Conservation (phyloP, 1,140 invertebrate genomes). For the Tetramorium alpestre region DNA sequence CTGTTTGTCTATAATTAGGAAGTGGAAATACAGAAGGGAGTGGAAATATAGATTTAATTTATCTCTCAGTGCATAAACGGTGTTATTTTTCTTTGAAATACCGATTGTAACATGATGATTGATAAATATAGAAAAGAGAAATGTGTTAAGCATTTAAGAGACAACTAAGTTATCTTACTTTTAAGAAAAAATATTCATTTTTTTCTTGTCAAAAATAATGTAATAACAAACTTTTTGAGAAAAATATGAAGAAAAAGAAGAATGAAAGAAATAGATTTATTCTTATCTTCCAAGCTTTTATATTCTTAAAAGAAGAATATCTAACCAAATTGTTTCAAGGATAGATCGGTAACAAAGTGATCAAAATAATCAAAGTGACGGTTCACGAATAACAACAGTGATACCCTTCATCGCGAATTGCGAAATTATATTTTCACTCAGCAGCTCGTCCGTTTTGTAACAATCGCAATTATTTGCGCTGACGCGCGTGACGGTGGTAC, state of each 20-base stretch:
- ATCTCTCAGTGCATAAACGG: not conserved
- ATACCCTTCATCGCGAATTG: constrained; percentile 6
- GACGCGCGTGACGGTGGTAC: not conserved
- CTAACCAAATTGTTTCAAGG: not conserved
- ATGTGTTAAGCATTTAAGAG: not conserved
- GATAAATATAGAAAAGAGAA: not conserved
- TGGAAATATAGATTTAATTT: constrained; percentile 17
- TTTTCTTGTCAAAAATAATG: not conserved
- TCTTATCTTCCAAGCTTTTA: not conserved
- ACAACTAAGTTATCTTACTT: not conserved
- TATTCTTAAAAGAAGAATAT: not conserved
- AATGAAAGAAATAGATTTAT: not conserved
- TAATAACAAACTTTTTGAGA: not conserved
- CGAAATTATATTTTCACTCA: constrained; percentile 61
- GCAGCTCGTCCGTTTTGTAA: constrained; percentile 16
- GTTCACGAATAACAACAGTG: not conserved
- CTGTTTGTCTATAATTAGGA: not conserved
- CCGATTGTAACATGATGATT: not conserved
- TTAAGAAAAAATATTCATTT: not conserved
- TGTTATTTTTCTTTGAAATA: not conserved
- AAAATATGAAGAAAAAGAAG: not conserved
- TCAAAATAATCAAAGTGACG: constrained; percentile 5
- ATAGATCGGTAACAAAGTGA: not conserved
- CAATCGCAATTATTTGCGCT: constrained; percentile 51
- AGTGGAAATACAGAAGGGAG: not conserved